These are phyloP conservation scores for Ageneiosus marmoratus DNA, from an alignment of 2,113 vertebrate species.

Conservation along the genomic window DNA sequence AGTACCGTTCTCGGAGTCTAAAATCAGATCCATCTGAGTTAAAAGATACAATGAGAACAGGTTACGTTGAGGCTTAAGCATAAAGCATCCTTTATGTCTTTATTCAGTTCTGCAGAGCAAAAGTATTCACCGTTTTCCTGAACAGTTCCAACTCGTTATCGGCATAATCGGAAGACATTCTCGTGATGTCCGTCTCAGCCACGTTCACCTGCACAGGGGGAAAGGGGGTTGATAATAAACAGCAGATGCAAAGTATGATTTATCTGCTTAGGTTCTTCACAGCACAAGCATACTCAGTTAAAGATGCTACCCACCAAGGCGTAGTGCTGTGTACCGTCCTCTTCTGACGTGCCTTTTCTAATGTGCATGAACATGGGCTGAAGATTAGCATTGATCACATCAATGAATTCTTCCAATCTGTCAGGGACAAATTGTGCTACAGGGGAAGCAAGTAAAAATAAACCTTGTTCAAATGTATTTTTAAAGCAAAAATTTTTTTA, in stretches of 20 bases:
- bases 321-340: constrained; percentile 78
- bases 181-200: constrained; percentile 84
- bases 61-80: background rate
- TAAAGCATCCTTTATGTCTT: background rate
- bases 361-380: constrained; percentile 91
- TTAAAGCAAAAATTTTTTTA: no score
- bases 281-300: background rate
- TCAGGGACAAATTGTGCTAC: constrained; percentile 75
- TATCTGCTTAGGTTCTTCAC: background rate
- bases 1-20: constrained; percentile 84
- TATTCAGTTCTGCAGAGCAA: background rate
- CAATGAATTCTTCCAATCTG: constrained; percentile 85
- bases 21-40: constrained; percentile 87
- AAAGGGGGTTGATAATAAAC: background rate
- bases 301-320: constrained; percentile 77
- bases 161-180: constrained; percentile 90
- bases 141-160: constrained; percentile 96
- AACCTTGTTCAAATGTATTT: background rate
- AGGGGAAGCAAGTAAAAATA: background rate
- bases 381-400: constrained; percentile 80
- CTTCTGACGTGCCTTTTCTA: constrained; percentile 84
- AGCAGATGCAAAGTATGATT: background rate
- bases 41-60: background rate
- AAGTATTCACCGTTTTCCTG: constrained; percentile 85
- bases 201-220: constrained; percentile 81